Percentiles rank a stretch among this genome's conserved stretches.
Evolutionary conservation across 2,113 vertebrate genomes (phyloP).

Genomic region (Struthio camelus): DNA sequence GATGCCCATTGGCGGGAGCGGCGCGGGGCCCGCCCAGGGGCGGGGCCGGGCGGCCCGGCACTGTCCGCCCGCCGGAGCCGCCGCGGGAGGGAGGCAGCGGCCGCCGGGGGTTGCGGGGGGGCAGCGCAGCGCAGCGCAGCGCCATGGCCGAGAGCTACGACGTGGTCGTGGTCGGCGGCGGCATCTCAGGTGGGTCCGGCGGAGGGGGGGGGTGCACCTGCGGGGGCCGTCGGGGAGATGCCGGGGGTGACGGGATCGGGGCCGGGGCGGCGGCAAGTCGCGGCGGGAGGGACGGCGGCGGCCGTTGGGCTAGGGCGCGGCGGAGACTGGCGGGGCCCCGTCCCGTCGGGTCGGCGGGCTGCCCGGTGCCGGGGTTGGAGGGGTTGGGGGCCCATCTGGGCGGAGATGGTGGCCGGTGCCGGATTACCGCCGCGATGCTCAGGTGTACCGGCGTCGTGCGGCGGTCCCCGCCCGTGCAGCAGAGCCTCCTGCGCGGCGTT

Average conservation of each 20-base stretch:
- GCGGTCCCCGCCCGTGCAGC: neutral
- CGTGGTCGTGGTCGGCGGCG: slow-evolving; percentile 90
- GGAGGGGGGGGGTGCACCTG: no score
- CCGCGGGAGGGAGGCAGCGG: neutral
- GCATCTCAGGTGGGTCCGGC: slow-evolving; percentile 88
- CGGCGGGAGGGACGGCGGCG: neutral
- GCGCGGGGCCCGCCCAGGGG: neutral
- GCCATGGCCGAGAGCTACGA: slow-evolving; percentile 88
- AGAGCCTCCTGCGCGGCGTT: fast-evolving
- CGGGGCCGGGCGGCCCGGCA: neutral
- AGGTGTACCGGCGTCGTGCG: no score
- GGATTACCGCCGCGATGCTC: no score
- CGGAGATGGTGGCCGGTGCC: no score
- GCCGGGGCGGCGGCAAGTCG: neutral
- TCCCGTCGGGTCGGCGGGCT: no score
- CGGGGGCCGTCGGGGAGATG: neutral
- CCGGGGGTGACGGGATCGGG: neutral
- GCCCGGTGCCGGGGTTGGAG: neutral
- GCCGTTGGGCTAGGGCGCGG: no score
- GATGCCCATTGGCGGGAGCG: neutral
- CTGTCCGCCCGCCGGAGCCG: neutral
- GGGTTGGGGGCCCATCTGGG: no score
- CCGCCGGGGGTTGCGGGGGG: neutral
- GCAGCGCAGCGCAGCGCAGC: no score
- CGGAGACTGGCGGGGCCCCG: no score